These are phyloP conservation scores for Chymomyza caudatula DNA, from an alignment of 2,888 invertebrate species.

Conservation along the genomic window DNA sequence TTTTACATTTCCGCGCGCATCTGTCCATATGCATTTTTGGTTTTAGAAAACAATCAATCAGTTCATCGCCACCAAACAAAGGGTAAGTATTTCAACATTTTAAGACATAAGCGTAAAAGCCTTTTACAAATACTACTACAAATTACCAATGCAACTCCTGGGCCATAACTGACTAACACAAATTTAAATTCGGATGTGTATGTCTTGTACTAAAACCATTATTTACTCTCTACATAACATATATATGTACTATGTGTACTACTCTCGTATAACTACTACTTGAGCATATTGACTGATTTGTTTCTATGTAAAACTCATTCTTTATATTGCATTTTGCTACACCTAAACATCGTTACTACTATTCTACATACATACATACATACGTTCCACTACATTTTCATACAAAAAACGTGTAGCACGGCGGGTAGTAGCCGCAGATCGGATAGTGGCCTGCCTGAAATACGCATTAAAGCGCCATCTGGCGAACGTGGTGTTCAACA, in stretches of 20 bases:
- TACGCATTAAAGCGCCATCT: constrained; percentile 89
- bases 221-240: background rate
- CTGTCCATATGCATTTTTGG: constrained; percentile 8
- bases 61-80: constrained; percentile 66
- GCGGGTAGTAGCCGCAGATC: constrained; percentile 80
- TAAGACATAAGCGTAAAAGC: background rate
- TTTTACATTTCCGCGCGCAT: constrained; percentile 63
- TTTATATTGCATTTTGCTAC: background rate
- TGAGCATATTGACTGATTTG: background rate
- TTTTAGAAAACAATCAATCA: constrained; percentile 69
- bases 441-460: constrained; percentile 83
- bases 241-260: background rate
- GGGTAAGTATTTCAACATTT: constrained; percentile 54
- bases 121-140: background rate
- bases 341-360: background rate
- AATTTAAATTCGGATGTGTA: background rate
- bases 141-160: background rate
- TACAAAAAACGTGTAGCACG: background rate
- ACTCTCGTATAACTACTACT: background rate
- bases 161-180: background rate
- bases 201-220: background rate
- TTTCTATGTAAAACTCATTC: background rate
- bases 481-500: constrained; percentile 82
- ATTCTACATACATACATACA: constrained; percentile 1
- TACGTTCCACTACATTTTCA: background rate